phyloP scores from a whole-genome alignment of 1,140 invertebrate genomes.

The Drosophila subobscura region DNA sequence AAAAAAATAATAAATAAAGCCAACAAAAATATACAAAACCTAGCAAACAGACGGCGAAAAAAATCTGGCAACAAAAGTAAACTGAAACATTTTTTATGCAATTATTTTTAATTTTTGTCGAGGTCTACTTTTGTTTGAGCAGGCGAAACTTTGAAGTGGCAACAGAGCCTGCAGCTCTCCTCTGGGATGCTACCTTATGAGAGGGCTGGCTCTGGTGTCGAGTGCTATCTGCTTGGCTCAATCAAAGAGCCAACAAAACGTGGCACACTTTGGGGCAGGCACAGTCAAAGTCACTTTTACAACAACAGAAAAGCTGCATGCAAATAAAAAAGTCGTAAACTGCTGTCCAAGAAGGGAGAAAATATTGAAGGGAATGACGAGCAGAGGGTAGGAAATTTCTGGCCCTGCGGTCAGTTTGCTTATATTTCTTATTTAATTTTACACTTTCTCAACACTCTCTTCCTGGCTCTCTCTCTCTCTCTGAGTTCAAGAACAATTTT shows the following conservation, averaged over 20 bases:
- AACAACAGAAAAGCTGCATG: conserved; percentile 40
- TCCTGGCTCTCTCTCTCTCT: too few species aligned
- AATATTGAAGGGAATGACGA: neutral
- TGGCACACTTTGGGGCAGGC: conserved; percentile 42
- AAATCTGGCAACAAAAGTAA: conserved; percentile 22
- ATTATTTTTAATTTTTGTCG: conserved; percentile 68
- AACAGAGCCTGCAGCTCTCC: conserved; percentile 36
- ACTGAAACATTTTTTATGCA: conserved; percentile 48
- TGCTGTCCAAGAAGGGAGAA: conserved; percentile 21
- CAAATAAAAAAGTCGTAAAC: conserved; percentile 76
- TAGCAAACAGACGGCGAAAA: conserved; percentile 6
- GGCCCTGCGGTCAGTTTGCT: conserved; percentile 71
- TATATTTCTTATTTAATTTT: conserved; percentile 78
- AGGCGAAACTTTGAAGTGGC: conserved; percentile 60
- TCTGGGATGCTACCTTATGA: neutral
- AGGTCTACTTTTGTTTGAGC: conserved; percentile 37
- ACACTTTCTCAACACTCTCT: conserved; percentile 42
- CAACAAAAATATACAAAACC: neutral
- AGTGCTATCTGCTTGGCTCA: conserved; percentile 53
- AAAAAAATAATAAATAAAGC: neutral
- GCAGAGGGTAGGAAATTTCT: neutral
- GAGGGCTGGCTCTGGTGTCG: too few species aligned
- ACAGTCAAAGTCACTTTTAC: conserved; percentile 5
- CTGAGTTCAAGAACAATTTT: too few species aligned
- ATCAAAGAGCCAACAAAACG: conserved; percentile 51